Evolutionary conservation across 35 echinoderm and acorn worm species (phyloP), one percentile per base, ranked within the genome.

Genomic region (Heliocidaris erythrogramma): DNA sequence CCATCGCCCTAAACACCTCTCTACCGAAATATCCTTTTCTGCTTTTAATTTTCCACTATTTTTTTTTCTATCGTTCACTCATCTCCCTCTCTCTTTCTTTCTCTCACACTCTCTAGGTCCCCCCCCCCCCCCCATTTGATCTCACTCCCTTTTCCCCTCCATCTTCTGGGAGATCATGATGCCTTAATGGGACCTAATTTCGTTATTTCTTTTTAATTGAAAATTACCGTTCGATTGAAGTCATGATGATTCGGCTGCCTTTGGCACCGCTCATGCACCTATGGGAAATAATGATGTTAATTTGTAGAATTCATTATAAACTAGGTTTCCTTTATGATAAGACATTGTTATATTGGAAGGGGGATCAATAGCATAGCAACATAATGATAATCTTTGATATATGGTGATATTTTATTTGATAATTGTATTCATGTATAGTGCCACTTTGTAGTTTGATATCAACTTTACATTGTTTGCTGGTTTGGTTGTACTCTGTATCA

Each of bases 281-380:
- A 27, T 78, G 65, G 65, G 65, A 78, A 78, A 78, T 78, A n/a
- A 78, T 78, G 65, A 78, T 78, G 65, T 78, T 18, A 78, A 78
- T 78, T 78, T 9, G 27, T 7, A n/a, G 65, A 78, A 78, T 2
- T 78, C 65, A 78, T 78, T 7, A 0, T 78, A 78, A n/a, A 78
- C 21, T 78, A 78, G 65, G 27, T n/a, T 78, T n/a, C 65, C 65
- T 27, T 78, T n/a, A n/a, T 18, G 0, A 78, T n/a, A 29, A 24
- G 27, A 78, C 35, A 42, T 42, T 78, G 65, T 78, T 27, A 7
- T 78, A 27, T 78, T 78, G 18, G 27, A 27, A n/a, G 35, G 18
- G n/a, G 27, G 0, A n/a, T 78, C 4, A 56, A 56, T 2, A 8
- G 5, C 7, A 24, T 21, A 78, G 65, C 27, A 1, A n/a, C 65